Evolutionary conservation across 2,797 vertebrate species (phyloP).

Genomic region (Leptodactylus fallax): DNA sequence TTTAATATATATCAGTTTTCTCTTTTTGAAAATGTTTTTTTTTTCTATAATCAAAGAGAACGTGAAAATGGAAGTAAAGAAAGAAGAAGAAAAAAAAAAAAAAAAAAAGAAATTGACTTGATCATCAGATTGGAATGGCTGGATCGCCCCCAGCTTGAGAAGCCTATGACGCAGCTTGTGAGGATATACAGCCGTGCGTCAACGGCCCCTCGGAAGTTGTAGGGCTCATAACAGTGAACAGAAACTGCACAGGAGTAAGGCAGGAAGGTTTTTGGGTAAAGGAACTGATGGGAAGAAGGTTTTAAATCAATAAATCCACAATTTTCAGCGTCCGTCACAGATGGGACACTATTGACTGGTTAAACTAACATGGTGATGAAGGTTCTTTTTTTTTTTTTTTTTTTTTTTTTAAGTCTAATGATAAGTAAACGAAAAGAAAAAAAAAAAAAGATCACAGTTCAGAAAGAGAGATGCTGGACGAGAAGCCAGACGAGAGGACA

Average conservation of each 20-base stretch:
- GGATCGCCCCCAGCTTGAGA: constrained; percentile 27
- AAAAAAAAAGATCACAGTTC: constrained; percentile 90
- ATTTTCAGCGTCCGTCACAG: constrained; percentile 86
- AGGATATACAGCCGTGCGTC: neutral
- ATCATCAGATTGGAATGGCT: constrained; percentile 67
- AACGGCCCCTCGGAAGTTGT: constrained; percentile 76
- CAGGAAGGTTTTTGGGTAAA: constrained; percentile 70
- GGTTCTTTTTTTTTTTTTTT: constrained; percentile 75
- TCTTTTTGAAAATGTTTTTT: constrained; percentile 63
- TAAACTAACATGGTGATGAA: constrained; percentile 89
- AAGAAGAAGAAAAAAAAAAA: constrained; percentile 70
- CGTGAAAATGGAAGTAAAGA: constrained; percentile 71
- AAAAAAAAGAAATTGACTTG: constrained; percentile 77
- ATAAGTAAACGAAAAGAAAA: constrained; percentile 83
- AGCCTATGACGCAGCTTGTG: constrained; percentile 20
- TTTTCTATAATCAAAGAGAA: constrained; percentile 63
- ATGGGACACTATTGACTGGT: constrained; percentile 81
- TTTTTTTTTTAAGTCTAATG: constrained; percentile 81
- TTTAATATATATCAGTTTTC: constrained; percentile 65
- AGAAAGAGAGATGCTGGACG: constrained; percentile 86
- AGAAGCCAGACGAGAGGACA: constrained; percentile 87
- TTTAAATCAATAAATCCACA: constrained; percentile 82
- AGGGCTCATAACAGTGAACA: constrained; percentile 85
- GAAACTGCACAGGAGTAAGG: constrained; percentile 53
- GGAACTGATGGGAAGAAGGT: constrained; percentile 69